phyloP scores from a whole-genome alignment of 2,797 vertebrate genomes.

The Sebastes cheni region DNA sequence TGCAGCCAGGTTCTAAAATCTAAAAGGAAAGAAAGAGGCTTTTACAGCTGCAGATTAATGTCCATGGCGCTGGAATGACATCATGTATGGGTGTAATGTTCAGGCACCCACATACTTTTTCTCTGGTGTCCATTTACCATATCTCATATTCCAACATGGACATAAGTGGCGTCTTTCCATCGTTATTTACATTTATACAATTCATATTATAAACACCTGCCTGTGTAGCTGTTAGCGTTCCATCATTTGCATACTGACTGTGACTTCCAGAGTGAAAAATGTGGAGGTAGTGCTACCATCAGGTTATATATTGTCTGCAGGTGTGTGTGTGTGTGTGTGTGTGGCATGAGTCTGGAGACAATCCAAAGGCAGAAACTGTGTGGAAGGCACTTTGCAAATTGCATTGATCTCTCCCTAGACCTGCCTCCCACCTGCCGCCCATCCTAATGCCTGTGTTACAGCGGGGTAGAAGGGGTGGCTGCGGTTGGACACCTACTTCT shows the following conservation, averaged over 20 bases:
- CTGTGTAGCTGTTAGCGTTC: neutral
- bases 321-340: neutral
- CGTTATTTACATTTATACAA: neutral
- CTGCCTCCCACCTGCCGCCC: slow-evolving; percentile 55
- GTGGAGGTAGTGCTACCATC: neutral
- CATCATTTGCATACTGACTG: slow-evolving; percentile 38
- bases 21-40: neutral
- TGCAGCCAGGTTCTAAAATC: neutral
- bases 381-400: slow-evolving; percentile 69
- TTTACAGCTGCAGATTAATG: neutral
- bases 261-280: slow-evolving; percentile 32
- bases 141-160: neutral
- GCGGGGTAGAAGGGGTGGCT: neutral
- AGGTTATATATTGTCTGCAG: slow-evolving; percentile 6
- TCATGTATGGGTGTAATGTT: neutral
- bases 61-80: neutral
- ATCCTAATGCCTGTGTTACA: slow-evolving; percentile 57
- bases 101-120: neutral
- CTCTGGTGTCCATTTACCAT: neutral
- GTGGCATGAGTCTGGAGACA: slow-evolving; percentile 18
- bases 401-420: slow-evolving; percentile 66
- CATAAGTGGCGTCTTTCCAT: neutral
- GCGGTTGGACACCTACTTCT: neutral
- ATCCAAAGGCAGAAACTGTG: slow-evolving; percentile 57
- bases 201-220: slow-evolving; percentile 21